Base-by-base conservation (phyloP, 1,140 invertebrate species). In the Camponotus pennsylvanicus region DNA sequence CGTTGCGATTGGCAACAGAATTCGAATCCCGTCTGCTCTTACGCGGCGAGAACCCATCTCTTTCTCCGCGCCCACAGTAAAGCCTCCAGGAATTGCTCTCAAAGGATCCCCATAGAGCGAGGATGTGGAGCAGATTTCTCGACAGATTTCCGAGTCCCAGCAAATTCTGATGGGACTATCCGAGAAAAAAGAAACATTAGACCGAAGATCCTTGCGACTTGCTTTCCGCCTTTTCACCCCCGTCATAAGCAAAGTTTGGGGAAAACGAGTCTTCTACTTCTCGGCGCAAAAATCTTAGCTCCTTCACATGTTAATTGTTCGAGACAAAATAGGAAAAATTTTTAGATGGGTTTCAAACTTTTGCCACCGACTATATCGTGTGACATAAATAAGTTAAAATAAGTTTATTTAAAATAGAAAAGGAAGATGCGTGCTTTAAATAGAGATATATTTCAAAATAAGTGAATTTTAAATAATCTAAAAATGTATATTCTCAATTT, bases 1-100 rank as follows among this genome's bases (percentile, higher is more conserved):
- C 67, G 79, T 84, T 71, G 87, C 85, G 88, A 89, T 89, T 89
- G 88, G 78, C 88, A 83, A 89, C 88, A 86, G 82, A 85, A 89
- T 89, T 89, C 88, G 88, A 86, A 86, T 86, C 88, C 85, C 86
- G 78, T 83, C 77, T 86, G 70, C 88, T 76, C 85, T 89, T 89
- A 86, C 88, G 85, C 86, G 88, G 88, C 67, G 88, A 89, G 85
- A 89, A 89, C 15, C 78, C 66, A 71, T 86, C 73, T 86, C 66
- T 83, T 70, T 78, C 42, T 55, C 61, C 40, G 21, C n/a, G 57
- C 40, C 5, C 27, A 45, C 76, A 69, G 88, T 88, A 89, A 89
- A 89, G 76, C 57, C 76, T 76, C 69, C 49, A 64, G 59, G 83
- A 88, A 88, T 85, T 80, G 40, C 61, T 77, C 87, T 86, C 82